A percentile compares a stretch with the other conserved stretches of the same genome.
phyloP scores from a whole-genome alignment of 2,888 invertebrate species.

The Cosmia trapezina region DNA sequence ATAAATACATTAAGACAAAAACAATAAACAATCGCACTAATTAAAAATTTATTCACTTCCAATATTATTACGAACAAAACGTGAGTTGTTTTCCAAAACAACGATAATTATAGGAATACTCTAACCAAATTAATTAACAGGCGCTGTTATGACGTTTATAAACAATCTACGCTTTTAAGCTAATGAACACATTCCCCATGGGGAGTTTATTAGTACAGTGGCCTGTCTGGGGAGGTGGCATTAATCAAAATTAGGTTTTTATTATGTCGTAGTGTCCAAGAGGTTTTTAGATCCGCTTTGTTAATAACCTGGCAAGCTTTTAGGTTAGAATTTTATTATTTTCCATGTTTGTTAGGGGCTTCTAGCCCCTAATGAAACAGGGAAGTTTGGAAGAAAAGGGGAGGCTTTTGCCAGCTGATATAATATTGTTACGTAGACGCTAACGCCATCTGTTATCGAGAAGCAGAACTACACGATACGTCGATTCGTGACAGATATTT shows the following conservation, averaged over 20 bases:
- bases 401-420: not conserved
- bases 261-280: not conserved
- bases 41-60: no score
- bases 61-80: slow-evolving; percentile 22
- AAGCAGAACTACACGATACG: no score
- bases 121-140: slow-evolving; percentile 53
- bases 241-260: slow-evolving; percentile 42
- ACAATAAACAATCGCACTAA: slow-evolving; percentile 8
- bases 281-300: not conserved
- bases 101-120: slow-evolving; percentile 41
- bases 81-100: slow-evolving; percentile 24
- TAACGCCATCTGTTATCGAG: no score
- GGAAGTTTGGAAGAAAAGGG: not conserved
- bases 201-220: slow-evolving; percentile 62
- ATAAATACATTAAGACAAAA: not conserved
- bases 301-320: not conserved
- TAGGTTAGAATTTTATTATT: not conserved
- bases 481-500: no score
- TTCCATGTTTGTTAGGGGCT: no score
- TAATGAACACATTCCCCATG: slow-evolving; percentile 76
- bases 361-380: no score
- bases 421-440: no score
- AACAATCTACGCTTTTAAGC: slow-evolving; percentile 75
- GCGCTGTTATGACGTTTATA: slow-evolving; percentile 55
- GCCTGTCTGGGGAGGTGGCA: slow-evolving; percentile 30